These are phyloP conservation scores for Brienomyrus brachyistius DNA, from an alignment of 2,113 vertebrate species.

Conservation along the genomic window DNA sequence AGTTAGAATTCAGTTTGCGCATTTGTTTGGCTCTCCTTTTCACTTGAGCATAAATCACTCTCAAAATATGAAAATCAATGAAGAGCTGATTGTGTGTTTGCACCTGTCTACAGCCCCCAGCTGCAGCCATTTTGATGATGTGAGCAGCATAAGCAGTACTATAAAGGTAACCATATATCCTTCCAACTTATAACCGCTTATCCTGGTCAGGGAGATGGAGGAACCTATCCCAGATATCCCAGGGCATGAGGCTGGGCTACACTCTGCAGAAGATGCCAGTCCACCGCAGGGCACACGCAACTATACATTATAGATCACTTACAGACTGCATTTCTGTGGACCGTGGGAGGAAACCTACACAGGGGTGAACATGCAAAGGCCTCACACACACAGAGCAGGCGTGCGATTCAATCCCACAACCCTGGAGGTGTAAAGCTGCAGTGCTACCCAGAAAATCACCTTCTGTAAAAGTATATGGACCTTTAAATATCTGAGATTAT, in stretches of 20 bases:
- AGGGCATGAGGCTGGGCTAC: neutral
- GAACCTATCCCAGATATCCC: neutral
- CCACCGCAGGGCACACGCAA: neutral
- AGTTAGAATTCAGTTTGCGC: neutral
- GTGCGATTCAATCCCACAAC: neutral
- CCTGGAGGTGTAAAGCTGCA: neutral
- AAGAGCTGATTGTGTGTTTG: neutral
- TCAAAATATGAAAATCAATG: neutral
- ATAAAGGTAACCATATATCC: neutral
- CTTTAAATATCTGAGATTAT: neutral
- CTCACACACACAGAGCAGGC: neutral
- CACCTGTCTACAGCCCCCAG: neutral
- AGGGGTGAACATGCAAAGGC: neutral
- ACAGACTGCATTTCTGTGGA: neutral
- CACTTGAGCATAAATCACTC: neutral
- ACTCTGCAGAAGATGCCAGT: neutral
- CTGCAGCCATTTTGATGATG: neutral
- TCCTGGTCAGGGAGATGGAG: neutral
- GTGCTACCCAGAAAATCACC: neutral
- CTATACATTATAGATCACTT: neutral
- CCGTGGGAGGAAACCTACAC: neutral
- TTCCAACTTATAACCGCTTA: neutral
- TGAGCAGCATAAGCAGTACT: neutral
- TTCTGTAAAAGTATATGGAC: neutral
- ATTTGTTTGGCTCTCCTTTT: neutral